phyloP scores from a whole-genome alignment of 2,888 invertebrate species.

The Volucella bombylans region DNA sequence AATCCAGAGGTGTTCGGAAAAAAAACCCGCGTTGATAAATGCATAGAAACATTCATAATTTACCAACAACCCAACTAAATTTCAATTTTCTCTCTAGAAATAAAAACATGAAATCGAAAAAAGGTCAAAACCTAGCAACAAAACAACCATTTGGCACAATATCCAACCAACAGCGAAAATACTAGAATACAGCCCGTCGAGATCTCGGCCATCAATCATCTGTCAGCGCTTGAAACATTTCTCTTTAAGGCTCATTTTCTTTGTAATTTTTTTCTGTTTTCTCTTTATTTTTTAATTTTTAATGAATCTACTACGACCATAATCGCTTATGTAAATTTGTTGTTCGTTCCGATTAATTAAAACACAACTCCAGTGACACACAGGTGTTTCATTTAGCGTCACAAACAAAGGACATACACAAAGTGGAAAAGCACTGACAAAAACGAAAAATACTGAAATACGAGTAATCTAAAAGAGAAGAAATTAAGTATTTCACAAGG shows the following conservation, averaged over 20 bases:
- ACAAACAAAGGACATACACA: conserved; percentile 43
- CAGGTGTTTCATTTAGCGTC: conserved; percentile 56
- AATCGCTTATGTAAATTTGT: conserved; percentile 50
- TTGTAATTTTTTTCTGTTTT: conserved; percentile 12
- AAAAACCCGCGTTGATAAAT: too few relatives aligned
- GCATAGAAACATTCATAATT: not conserved
- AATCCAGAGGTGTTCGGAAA: too few relatives aligned
- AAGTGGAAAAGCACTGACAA: conserved; percentile 17
- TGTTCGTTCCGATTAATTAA: conserved; percentile 54
- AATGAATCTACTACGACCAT: conserved; percentile 42
- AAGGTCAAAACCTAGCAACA: conserved; percentile 11
- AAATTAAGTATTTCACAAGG: conserved; percentile 45
- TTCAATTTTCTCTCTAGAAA: not conserved
- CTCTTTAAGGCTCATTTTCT: not conserved
- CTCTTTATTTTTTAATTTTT: conserved; percentile 32
- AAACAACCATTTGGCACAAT: not conserved
- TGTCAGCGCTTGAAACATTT: conserved; percentile 12
- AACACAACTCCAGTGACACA: conserved; percentile 40
- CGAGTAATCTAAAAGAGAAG: conserved; percentile 26
- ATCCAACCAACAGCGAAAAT: not conserved
- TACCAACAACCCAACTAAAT: not conserved
- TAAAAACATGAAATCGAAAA: not conserved
- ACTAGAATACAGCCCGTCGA: not conserved
- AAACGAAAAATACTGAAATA: conserved; percentile 23
- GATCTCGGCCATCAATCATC: conserved; percentile 21